Percentiles rank a stretch among this genome's conserved stretches.
These are phyloP conservation scores for Dicyrtomina minuta DNA, from an alignment of 2,888 invertebrate species.

Conservation along the genomic window DNA sequence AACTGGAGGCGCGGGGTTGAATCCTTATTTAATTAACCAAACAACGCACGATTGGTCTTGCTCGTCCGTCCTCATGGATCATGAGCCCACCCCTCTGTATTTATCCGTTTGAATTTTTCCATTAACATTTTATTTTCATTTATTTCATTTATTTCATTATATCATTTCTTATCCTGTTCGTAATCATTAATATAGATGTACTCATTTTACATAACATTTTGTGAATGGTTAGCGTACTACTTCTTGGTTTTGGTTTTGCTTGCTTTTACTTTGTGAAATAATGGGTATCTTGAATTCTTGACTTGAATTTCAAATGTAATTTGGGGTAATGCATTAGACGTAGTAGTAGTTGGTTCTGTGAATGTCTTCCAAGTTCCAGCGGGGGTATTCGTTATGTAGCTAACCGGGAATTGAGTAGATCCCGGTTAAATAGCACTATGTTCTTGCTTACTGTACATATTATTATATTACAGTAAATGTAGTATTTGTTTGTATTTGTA, in stretches of 20 bases:
- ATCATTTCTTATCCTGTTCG: background rate
- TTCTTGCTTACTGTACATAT: too few relatives aligned
- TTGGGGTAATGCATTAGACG: too few relatives aligned
- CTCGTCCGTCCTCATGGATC: conserved; percentile 46
- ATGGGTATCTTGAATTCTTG: too few relatives aligned
- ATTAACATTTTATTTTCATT: conserved; percentile 8
- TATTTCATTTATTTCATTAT: background rate
- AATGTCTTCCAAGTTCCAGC: too few relatives aligned
- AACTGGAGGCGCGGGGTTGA: conserved; percentile 53
- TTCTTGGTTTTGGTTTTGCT: background rate
- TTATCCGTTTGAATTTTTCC: conserved; percentile 41
- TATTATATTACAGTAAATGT: too few relatives aligned
- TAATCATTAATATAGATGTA: background rate
- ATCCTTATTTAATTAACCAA: conserved; percentile 51
- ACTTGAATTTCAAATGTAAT: too few relatives aligned
- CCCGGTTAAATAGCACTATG: too few relatives aligned
- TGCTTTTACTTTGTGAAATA: too few relatives aligned
- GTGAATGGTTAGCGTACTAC: background rate
- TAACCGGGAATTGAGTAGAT: too few relatives aligned
- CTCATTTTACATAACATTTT: background rate
- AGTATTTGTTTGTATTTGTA: too few relatives aligned
- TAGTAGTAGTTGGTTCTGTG: too few relatives aligned
- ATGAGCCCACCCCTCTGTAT: conserved; percentile 53
- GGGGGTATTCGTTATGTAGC: too few relatives aligned
- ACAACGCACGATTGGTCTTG: conserved; percentile 39